A percentile compares a stretch with the other conserved stretches of the same genome.
These are phyloP conservation scores for Aspidiotus rigidus DNA, from an alignment of 2,888 invertebrate species.

Conservation along the genomic window DNA sequence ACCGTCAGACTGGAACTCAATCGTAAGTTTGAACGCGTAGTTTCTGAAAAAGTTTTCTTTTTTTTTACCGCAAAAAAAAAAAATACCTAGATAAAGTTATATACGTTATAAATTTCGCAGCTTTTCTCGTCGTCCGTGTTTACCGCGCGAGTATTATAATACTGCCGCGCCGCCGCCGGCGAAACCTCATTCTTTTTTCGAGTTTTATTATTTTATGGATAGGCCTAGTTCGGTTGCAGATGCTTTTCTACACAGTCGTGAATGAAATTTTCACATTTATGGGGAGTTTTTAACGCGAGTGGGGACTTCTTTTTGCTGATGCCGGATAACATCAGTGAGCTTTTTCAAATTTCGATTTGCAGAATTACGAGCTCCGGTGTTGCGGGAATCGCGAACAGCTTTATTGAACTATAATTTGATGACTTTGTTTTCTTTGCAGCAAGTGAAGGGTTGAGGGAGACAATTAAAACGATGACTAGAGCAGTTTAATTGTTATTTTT, in stretches of 20 bases:
- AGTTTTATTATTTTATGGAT: slow-evolving; percentile 15
- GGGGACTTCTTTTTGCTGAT: too few relatives aligned
- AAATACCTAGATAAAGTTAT: background rate
- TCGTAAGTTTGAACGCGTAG: slow-evolving; percentile 52
- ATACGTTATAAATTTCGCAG: slow-evolving; percentile 10
- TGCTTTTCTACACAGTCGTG: background rate
- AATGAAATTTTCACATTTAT: background rate
- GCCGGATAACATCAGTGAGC: too few relatives aligned
- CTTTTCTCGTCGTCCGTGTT: background rate
- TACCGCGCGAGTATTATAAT: too few relatives aligned
- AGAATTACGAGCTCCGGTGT: too few relatives aligned
- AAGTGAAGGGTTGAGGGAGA: too few relatives aligned
- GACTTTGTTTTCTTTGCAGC: too few relatives aligned
- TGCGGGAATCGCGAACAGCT: too few relatives aligned
- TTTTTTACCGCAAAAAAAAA: slow-evolving; percentile 1
- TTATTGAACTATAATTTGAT: too few relatives aligned
- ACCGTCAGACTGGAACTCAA: slow-evolving; percentile 73
- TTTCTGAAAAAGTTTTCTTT: background rate
- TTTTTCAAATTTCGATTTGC: too few relatives aligned
- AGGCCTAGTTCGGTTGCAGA: background rate
- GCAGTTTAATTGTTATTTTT: too few relatives aligned
- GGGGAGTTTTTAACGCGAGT: too few relatives aligned
- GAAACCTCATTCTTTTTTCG: background rate
- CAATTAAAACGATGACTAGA: too few relatives aligned
- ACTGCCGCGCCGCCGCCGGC: background rate